A percentile compares a stretch with the other conserved stretches of the same genome.
Conservation (phyloP, 1,140 invertebrate species). For the Drosophila subobscura region DNA sequence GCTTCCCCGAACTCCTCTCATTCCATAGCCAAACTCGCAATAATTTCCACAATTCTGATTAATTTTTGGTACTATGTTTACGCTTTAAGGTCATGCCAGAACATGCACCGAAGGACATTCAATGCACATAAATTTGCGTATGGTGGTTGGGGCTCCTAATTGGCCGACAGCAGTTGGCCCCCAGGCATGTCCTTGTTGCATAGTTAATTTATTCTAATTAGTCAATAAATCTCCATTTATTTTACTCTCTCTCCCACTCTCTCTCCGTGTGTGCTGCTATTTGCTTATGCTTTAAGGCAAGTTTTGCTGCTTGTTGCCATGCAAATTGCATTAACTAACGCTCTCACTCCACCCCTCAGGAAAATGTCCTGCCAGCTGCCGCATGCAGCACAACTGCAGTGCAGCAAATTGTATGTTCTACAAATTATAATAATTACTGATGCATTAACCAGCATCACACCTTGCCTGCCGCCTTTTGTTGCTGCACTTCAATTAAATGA, state of each 20-base stretch:
- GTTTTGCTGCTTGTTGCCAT: slow-evolving; percentile 25
- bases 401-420: slow-evolving; percentile 22
- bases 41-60: slow-evolving; percentile 30
- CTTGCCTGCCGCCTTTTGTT: slow-evolving; percentile 49
- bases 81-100: slow-evolving; percentile 32
- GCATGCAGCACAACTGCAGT: slow-evolving; percentile 33
- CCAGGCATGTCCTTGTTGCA: slow-evolving; percentile 53
- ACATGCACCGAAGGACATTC: background rate
- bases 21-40: too few species aligned
- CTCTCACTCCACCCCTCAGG: background rate
- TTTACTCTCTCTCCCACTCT: slow-evolving; percentile 45
- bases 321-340: slow-evolving; percentile 33
- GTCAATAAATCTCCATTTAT: slow-evolving; percentile 81
- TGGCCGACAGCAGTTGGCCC: slow-evolving; percentile 47
- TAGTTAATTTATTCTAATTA: slow-evolving; percentile 81
- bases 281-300: slow-evolving; percentile 44
- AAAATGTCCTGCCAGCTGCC: slow-evolving; percentile 32
- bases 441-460: slow-evolving; percentile 74
- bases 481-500: slow-evolving; percentile 58
- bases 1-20: too few species aligned
- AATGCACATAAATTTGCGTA: slow-evolving; percentile 41
- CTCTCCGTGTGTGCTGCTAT: slow-evolving; percentile 22
- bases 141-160: slow-evolving; percentile 31
- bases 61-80: slow-evolving; percentile 25
- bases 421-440: slow-evolving; percentile 58